phyloP scores from a whole-genome alignment of 2,888 invertebrate genomes.

The Ypsolopha sequella region DNA sequence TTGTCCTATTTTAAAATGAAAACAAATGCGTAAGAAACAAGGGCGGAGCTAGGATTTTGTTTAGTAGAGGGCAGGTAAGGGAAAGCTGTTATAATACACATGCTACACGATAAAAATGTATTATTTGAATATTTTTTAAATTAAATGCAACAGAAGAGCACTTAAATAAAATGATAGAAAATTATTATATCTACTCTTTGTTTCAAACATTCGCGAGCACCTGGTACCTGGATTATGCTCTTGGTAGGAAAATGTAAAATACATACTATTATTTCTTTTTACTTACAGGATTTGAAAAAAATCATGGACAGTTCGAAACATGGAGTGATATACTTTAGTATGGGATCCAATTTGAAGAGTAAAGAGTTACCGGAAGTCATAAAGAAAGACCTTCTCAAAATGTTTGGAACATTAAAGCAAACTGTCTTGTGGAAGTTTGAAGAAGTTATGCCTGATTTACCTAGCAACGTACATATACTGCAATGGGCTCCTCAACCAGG shows the following conservation, averaged over 20 bases:
- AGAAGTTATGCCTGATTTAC: slow-evolving; percentile 17
- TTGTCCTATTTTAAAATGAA: too few relatives aligned
- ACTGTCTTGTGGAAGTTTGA: slow-evolving; percentile 43
- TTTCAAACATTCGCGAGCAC: too few relatives aligned
- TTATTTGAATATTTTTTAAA: too few relatives aligned
- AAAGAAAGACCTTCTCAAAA: slow-evolving; percentile 18
- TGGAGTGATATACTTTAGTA: slow-evolving; percentile 41
- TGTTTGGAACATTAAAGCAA: slow-evolving; percentile 32
- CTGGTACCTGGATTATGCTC: too few relatives aligned
- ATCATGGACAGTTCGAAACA: slow-evolving; percentile 29
- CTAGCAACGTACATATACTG: slow-evolving; percentile 28
- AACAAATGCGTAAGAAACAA: not conserved
- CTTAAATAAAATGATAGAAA: too few relatives aligned
- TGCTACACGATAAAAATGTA: too few relatives aligned
- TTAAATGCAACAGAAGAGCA: too few relatives aligned
- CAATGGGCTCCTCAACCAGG: slow-evolving; percentile 36
- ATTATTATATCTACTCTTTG: too few relatives aligned
- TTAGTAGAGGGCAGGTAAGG: too few relatives aligned
- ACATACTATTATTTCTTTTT: not conserved
- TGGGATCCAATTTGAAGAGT: slow-evolving; percentile 37
- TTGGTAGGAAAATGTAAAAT: too few relatives aligned
- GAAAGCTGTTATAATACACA: too few relatives aligned
- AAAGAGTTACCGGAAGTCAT: slow-evolving; percentile 23
- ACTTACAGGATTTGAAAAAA: slow-evolving; percentile 36
- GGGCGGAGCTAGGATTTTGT: too few relatives aligned